Evolutionary conservation across 2,888 invertebrate genomes (phyloP).

Genomic region (Tyria jacobaeae): DNA sequence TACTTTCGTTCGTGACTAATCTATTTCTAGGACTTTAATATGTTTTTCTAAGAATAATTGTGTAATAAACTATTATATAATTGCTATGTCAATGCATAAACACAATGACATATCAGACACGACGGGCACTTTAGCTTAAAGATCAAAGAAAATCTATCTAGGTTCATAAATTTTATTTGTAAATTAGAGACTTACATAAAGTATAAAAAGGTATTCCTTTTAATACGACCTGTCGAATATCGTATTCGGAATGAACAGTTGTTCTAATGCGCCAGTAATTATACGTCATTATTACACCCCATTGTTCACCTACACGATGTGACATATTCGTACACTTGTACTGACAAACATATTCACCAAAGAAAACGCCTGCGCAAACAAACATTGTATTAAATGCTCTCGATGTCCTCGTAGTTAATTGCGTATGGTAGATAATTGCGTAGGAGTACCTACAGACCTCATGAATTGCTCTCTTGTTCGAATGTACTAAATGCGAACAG

Average conservation of each 20-base stretch:
- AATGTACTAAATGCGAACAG: neutral
- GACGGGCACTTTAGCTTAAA: neutral
- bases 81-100: neutral
- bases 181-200: too few species aligned
- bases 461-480: conserved; percentile 5
- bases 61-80: conserved; percentile 8
- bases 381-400: conserved; percentile 58
- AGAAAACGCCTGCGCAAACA: conserved; percentile 60
- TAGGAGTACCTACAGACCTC: conserved; percentile 52
- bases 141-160: too few species aligned
- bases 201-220: too few species aligned
- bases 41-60: conserved; percentile 24
- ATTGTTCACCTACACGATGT: conserved; percentile 65
- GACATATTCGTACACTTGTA: conserved; percentile 54
- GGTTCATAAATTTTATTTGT: too few species aligned
- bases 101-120: neutral
- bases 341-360: conserved; percentile 60
- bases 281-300: conserved; percentile 52
- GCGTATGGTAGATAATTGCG: conserved; percentile 55
- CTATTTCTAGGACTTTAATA: conserved; percentile 48
- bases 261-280: conserved; percentile 55
- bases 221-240: conserved; percentile 6
- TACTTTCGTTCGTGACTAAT: conserved; percentile 56
- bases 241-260: conserved; percentile 52
- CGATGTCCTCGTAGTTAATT: conserved; percentile 64